Conservation (phyloP, 2,113 vertebrate genomes). For the Tragelaphus strepsiceros region DNA sequence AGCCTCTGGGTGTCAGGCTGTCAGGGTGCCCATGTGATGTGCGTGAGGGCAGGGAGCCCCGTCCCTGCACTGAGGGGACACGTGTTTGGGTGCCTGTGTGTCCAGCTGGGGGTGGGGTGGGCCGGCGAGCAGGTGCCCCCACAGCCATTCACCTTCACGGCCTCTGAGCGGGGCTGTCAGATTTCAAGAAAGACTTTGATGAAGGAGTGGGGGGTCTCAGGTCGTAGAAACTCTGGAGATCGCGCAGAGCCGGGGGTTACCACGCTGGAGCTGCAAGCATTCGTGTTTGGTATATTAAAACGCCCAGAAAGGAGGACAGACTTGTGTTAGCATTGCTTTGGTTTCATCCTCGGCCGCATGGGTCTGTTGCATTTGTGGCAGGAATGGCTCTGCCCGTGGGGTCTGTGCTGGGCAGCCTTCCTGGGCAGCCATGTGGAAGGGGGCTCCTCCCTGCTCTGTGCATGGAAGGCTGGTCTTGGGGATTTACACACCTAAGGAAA, state of each 20-base stretch:
- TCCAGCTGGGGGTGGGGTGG: not conserved
- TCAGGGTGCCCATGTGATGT: fast-evolving
- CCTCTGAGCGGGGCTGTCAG: fast-evolving
- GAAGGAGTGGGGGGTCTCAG: not conserved
- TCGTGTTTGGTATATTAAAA: fast-evolving
- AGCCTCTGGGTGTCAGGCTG: fast-evolving
- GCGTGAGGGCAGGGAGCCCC: not conserved
- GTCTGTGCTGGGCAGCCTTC: not conserved
- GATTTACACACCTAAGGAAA: too few species aligned
- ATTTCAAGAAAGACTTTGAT: not conserved
- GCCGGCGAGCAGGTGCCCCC: fast-evolving
- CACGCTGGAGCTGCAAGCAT: fast-evolving
- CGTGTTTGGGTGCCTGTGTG: not conserved
- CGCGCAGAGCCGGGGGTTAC: fast-evolving
- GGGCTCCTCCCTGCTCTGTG: too few species aligned
- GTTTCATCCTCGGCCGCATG: fast-evolving
- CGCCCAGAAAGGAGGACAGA: not conserved
- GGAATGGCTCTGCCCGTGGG: not conserved
- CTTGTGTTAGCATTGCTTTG: fast-evolving
- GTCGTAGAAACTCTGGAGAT: too few species aligned
- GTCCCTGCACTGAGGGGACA: fast-evolving
- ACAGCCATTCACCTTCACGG: not conserved
- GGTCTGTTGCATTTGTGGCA: too few species aligned
- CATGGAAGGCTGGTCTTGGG: not conserved
- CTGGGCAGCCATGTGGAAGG: not conserved